Percentiles rank a stretch among this genome's conserved stretches.
Evolutionary conservation across 2,888 invertebrate genomes (phyloP).

Genomic region (Sipha maydis): DNA sequence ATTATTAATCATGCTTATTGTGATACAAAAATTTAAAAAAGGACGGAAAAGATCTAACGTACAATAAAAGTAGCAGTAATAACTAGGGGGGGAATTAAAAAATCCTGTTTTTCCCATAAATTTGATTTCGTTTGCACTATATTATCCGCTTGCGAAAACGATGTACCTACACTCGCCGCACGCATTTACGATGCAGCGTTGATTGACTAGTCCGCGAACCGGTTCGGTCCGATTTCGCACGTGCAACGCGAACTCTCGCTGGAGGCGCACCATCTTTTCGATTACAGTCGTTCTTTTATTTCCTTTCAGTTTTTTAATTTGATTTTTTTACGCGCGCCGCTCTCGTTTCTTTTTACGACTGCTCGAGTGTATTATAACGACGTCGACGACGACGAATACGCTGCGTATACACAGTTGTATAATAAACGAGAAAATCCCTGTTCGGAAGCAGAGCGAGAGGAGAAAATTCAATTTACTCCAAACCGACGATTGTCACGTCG

Average conservation of each 20-base stretch:
- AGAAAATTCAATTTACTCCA: slow-evolving; percentile 30
- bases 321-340: not conserved
- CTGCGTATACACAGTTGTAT: not conserved
- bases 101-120: not conserved
- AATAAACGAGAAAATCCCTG: not conserved
- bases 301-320: not conserved
- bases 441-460: not conserved
- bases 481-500: slow-evolving; percentile 41
- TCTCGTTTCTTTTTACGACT: slow-evolving; percentile 1
- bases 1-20: not conserved
- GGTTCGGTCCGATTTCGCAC: slow-evolving; percentile 7
- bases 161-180: too few species aligned
- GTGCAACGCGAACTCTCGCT: not conserved
- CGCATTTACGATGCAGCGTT: too few species aligned
- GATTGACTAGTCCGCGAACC: not conserved
- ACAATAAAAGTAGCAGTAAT: not conserved
- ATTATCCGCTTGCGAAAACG: too few species aligned
- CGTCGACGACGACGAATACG: not conserved
- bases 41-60: not conserved
- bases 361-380: not conserved
- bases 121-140: not conserved
- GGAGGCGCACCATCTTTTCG: not conserved
- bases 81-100: not conserved
- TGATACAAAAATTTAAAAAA: not conserved
- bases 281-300: not conserved